phyloP scores from a whole-genome alignment of 2,113 vertebrate genomes.

The Anser brachyrhynchus region DNA sequence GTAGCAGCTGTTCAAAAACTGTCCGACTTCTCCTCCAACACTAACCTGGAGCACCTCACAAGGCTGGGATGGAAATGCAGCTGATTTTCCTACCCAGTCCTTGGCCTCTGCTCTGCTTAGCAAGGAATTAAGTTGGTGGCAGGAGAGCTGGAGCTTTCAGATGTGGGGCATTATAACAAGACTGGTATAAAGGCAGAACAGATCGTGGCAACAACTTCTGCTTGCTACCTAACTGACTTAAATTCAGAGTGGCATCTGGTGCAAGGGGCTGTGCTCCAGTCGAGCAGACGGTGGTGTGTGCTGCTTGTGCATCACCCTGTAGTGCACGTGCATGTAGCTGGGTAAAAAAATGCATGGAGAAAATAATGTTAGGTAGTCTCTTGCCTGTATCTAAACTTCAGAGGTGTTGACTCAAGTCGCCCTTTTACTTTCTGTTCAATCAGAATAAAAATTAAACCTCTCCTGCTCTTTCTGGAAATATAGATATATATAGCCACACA shows the following conservation, averaged over 20 bases:
- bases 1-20: background rate
- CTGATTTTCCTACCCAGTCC: background rate
- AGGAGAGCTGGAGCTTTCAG: background rate
- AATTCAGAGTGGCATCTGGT: background rate
- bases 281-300: background rate
- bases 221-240: background rate
- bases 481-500: background rate
- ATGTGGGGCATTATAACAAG: rapidly evolving
- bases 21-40: background rate
- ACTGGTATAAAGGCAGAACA: background rate
- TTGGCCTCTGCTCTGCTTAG: background rate
- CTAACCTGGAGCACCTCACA: background rate
- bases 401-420: background rate
- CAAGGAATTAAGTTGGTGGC: background rate
- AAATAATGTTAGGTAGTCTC: background rate
- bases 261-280: background rate
- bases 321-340: background rate
- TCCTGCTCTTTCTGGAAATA: background rate
- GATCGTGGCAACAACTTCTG: background rate
- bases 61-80: background rate
- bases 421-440: background rate
- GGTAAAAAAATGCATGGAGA: background rate
- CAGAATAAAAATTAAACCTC: background rate
- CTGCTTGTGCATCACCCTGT: background rate
- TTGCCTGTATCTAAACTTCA: background rate